Evolutionary conservation across 1,140 invertebrate species (phyloP), one percentile per base, ranked within the genome.

Genomic region (Drosophila biarmipes): DNA sequence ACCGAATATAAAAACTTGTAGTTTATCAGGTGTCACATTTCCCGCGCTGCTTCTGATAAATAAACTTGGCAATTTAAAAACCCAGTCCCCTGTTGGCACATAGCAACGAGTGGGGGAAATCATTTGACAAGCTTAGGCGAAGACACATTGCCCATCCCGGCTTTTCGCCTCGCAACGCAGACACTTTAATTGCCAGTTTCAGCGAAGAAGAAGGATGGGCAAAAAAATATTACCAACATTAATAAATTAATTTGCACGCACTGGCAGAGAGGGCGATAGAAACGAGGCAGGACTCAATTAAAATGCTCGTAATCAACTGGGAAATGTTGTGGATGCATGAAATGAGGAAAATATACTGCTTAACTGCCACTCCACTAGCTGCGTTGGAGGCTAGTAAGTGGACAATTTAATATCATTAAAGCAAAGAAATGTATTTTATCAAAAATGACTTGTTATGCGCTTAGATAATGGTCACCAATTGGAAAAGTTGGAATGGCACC

Each of bases 1-100:
- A 37, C 66, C 66, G 63, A 40, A 55, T 63, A 57, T 89, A 80
- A 89, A 89, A 59, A 69, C 24, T 27, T 51, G 42, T 62, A 84
- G 67, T 84, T 89, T 89, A 89, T 66, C 75, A 84, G 84, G 84
- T 89, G 84, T 89, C 84, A 87, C 66, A 89, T 87, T 87, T 84
- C 82, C 56, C 54, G 27, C 40, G n/a, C 35, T 49, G 58, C 63
- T 53, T 67, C 68, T 81, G 58, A 81, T 72, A 74, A 78, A 87
- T 87, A 86, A 86, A 87, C 69, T 76, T 55, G 14, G 53, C 69
- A 79, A 59, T 66, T 84, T 79, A 75, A 75, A 79, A 43, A 45
- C 52, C 34, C 17, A 19, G 58, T 37, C 51, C 7, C 12, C 17
- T 31, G 68, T 48, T 51, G 53, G 43, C 57, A 48, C 62, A 73